Evolutionary conservation across 2,888 invertebrate genomes (phyloP), one percentile per base, ranked within the genome.

Genomic region (Plemyria rubiginata): DNA sequence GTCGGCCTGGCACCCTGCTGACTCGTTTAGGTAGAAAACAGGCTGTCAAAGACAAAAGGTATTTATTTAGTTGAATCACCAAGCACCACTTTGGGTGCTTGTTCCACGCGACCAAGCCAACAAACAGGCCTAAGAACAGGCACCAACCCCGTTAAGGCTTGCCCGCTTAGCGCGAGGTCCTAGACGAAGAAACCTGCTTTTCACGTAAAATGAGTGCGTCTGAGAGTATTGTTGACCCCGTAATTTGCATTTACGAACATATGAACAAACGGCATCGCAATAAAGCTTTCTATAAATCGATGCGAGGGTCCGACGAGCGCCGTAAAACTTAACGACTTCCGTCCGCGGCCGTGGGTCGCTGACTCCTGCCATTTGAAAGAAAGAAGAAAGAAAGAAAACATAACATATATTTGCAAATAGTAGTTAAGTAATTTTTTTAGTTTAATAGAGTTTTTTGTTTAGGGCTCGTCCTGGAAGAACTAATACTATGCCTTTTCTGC

Each of bases 241-340:
- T 70, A 74, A 76, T 80, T 80, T 78, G 73, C 76, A 74, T 80
- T 68, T 40, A 67, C 59, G 59, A 70, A 67, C 69, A 68, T 40
- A 67, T 60, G 59, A 70, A 67, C 69, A 71, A 60, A 16, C 62
- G 59, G 63, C 63, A 66, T 76, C 76, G 73, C 76, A 74, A 79
- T 84, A 84, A 81, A 83, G 78, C 80, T 81, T 80, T 83, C 80
- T 83, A 81, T 84, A 81, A 80, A 80, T 78, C 76, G 77, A 74
- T 71, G 55, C 72, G 74, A 78, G 81, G 77, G 71, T 76, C 70
- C 76, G 69, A 76, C 80, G 71, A 70, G 70, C 62, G 75, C 74
- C 78, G 76, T 85, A 77, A 85, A 80, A 73, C 73, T 85, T 85
- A 78, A 87, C 78, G 81, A 84, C 80, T 83, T 86, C 86, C 86